These are phyloP conservation scores for Micropoecilia bifurca DNA, from an alignment of 2,797 vertebrate species.

Conservation along the genomic window DNA sequence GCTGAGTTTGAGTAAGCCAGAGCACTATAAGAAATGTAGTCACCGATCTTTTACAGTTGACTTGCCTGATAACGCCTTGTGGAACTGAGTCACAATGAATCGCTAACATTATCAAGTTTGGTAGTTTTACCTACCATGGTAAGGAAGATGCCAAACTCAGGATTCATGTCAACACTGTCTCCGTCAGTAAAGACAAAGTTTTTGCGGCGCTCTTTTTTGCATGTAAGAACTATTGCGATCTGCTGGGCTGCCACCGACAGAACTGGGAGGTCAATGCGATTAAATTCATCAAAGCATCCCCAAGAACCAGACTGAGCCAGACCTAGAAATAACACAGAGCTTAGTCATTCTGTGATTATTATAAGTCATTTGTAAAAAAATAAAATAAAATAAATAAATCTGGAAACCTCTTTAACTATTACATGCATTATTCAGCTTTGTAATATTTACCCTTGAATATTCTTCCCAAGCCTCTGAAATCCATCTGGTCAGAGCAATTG, in stretches of 20 bases:
- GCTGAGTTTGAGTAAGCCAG: neutral
- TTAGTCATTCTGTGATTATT: neutral
- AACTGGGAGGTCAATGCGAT: slow-evolving; percentile 95
- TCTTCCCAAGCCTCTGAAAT: slow-evolving; percentile 95
- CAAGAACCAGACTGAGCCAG: slow-evolving; percentile 97
- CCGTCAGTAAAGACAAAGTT: slow-evolving; percentile 95
- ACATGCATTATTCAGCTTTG: neutral
- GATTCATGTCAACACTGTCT: slow-evolving; percentile 92
- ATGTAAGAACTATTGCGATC: slow-evolving; percentile 92
- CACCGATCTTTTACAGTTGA: neutral
- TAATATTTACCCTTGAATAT: slow-evolving; percentile 92
- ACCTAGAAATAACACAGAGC: slow-evolving; percentile 78
- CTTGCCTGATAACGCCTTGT: neutral
- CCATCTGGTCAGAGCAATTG: slow-evolving; percentile 99
- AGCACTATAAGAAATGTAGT: neutral
- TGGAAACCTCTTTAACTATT: neutral
- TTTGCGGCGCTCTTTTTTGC: slow-evolving; percentile 91
- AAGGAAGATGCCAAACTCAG: slow-evolving; percentile 96
- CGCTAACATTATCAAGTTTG: neutral
- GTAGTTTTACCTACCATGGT: slow-evolving; percentile 88
- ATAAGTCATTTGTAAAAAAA: neutral
- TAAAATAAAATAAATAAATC: neutral
- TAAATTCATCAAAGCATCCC: slow-evolving; percentile 99
- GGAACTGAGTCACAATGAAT: neutral
- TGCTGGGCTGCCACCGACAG: slow-evolving; percentile 97